Conservation (phyloP, 2,888 invertebrate species). For the Gortyna flavago region DNA sequence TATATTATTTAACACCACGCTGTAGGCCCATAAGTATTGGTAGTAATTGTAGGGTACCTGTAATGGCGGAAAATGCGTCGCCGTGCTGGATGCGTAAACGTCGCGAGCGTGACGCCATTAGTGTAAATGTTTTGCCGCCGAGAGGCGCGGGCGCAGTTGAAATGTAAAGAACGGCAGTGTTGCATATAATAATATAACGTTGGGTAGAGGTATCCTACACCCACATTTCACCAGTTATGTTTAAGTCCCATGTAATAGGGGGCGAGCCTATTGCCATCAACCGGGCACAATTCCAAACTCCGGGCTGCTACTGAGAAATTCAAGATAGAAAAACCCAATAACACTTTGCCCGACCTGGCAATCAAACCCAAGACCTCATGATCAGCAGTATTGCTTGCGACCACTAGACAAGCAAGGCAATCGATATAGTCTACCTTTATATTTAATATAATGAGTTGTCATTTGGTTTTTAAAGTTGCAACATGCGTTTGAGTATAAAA, state of each 20-base stretch:
- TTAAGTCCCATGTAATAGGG: neutral
- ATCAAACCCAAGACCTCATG: neutral
- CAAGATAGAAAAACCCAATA: neutral
- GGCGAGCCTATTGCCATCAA: too few relatives aligned
- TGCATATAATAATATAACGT: neutral
- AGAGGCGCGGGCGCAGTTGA: conserved; percentile 52
- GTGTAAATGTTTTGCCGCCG: conserved; percentile 48
- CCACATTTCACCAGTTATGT: neutral
- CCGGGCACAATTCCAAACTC: neutral
- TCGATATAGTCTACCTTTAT: neutral
- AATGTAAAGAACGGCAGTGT: neutral
- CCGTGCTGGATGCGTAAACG: conserved; percentile 30
- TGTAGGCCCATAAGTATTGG: conserved; percentile 1
- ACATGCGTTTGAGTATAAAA: neutral
- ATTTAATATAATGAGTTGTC: too few relatives aligned
- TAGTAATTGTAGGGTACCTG: conserved; percentile 33
- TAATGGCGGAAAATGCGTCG: conserved; percentile 39
- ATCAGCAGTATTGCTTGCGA: neutral
- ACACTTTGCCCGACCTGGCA: neutral
- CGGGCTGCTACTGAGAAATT: neutral
- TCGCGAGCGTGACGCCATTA: conserved; percentile 55
- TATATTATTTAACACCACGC: neutral
- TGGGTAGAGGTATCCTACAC: neutral
- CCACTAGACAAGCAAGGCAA: neutral
- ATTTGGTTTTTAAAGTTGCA: too few relatives aligned